Conservation (phyloP, 2,113 vertebrate species). For the Cepphus grylle region DNA sequence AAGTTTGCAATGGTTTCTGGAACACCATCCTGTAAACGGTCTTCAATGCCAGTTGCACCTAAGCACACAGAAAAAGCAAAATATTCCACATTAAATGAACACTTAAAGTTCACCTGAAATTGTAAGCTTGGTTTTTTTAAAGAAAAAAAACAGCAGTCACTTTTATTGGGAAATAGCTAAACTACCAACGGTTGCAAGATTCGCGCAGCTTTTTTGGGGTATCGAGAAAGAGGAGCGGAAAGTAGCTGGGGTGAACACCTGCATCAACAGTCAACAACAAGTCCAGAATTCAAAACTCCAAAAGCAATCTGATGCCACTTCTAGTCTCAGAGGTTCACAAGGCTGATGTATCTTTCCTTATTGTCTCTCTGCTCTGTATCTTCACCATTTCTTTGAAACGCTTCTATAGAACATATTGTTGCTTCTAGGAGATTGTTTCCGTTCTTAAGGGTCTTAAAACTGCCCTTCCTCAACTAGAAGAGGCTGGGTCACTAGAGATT, state of each 20-base stretch:
- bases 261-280: not conserved
- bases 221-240: not conserved
- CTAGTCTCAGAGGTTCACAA: not conserved
- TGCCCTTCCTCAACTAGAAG: not conserved
- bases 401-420: not conserved
- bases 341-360: not conserved
- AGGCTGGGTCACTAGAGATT: not conserved
- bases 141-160: not conserved
- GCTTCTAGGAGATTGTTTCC: not conserved
- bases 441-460: not conserved
- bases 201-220: not conserved
- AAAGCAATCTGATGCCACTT: not conserved
- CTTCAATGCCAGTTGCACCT: slow-evolving; percentile 96
- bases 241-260: not conserved
- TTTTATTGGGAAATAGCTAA: not conserved
- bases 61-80: not conserved
- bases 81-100: not conserved
- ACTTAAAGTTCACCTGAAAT: not conserved
- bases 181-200: not conserved
- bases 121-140: not conserved
- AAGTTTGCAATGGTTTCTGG: slow-evolving; percentile 90
- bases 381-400: not conserved
- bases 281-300: not conserved
- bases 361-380: not conserved
- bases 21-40: slow-evolving; percentile 93